phyloP scores from a whole-genome alignment of 2,113 vertebrate species.

The Melanotaenia duboulayi region DNA sequence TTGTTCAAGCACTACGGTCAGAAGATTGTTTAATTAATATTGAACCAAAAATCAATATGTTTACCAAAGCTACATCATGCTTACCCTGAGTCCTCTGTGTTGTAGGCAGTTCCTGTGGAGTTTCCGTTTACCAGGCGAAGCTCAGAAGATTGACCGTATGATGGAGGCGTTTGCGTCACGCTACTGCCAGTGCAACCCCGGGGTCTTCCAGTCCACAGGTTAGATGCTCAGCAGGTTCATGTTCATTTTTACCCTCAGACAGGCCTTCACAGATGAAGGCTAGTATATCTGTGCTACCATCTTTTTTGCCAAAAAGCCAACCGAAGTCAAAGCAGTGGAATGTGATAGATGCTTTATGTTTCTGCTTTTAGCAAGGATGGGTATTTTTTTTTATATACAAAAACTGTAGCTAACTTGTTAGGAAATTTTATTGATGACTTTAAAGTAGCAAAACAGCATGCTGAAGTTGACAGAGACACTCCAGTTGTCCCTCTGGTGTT shows the following conservation, averaged over 20 bases:
- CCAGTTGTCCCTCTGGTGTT: too few relatives aligned
- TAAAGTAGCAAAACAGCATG: too few relatives aligned
- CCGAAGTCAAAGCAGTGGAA: too few relatives aligned
- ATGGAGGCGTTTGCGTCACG: constrained; percentile 97
- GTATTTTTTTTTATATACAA: too few relatives aligned
- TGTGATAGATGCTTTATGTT: neutral
- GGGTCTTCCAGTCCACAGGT: constrained; percentile 99
- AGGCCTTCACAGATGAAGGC: neutral
- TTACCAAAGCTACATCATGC: neutral
- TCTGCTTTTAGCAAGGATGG: too few relatives aligned
- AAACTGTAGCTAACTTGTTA: too few relatives aligned
- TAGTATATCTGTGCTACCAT: neutral
- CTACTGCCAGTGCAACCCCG: constrained; percentile 97
- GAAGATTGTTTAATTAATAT: constrained; percentile 30
- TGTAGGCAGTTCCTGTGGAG: constrained; percentile 97
- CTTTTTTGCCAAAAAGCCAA: neutral
- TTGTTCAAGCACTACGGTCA: constrained; percentile 97
- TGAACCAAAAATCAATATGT: neutral
- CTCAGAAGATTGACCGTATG: constrained; percentile 98
- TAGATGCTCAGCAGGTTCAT: constrained; percentile 41
- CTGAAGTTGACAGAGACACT: too few relatives aligned
- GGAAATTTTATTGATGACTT: too few relatives aligned
- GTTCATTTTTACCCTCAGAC: neutral
- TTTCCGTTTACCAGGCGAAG: constrained; percentile 95
- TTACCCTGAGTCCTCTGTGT: neutral